Evolutionary conservation across 2,888 invertebrate species (phyloP), one percentile per base, ranked within the genome.

Genomic region (Macrosoma leucophasiata): DNA sequence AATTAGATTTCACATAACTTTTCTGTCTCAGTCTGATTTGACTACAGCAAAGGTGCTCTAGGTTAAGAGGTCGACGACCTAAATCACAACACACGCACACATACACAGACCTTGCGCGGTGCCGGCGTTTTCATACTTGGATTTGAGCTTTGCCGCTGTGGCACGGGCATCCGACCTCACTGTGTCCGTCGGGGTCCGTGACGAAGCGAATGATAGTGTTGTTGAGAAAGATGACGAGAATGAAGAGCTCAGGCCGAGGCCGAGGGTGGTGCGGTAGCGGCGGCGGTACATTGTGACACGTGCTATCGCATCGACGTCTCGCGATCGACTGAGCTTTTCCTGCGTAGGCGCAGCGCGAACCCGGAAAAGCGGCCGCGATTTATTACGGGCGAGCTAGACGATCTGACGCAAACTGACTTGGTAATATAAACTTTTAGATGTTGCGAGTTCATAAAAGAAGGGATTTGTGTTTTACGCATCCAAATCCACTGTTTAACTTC

Each of bases 41-140:
- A 17, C 25, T 14, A 9, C 14, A 17, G 9, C n/a, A n/a, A n/a
- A n/a, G n/a, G n/a, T n/a, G n/a, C n/a, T n/a, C n/a, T n/a, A n/a
- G n/a, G n/a, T n/a, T n/a, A n/a, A n/a, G n/a, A n/a, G n/a, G n/a
- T n/a, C 26, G 9, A 9, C 15, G 26, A 13, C 26, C 24, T 10
- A 21, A 36, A 39, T 33, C 26, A 38, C 21, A 31, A 33, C 26
- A 36, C 21, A 35, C 14, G 30, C 39, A 35, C 40, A 38, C 35
- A 44, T 41, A 40, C 28, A 52, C 81, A 54, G 60, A 84, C 82
- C 84, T 82, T 82, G 82, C 34, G 84, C 79, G 27, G 81, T 82
- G 39, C 82, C 82, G 48, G 81, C 74, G 48, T 58, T 84, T 52
- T 82, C 82, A 53, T 84, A 82, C 66, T 82, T 82, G 36, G 82